Percentiles rank a stretch among this genome's conserved stretches.
Evolutionary conservation across 2,113 vertebrate genomes (phyloP).

Genomic region (Macquaria australasica): DNA sequence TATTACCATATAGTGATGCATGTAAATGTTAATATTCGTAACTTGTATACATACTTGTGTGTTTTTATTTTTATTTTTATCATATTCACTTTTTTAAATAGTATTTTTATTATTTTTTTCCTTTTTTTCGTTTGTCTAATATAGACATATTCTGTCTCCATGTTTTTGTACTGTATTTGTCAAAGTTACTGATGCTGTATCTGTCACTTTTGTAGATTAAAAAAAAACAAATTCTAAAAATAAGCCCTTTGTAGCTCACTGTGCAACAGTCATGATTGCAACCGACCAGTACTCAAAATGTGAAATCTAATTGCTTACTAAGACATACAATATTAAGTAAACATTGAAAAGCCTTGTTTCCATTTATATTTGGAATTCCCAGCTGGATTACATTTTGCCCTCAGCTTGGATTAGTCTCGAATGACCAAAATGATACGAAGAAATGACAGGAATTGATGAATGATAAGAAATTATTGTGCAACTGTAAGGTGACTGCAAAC

Average conservation of each 20-base stretch:
- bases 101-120: background rate
- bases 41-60: background rate
- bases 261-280: background rate
- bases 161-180: background rate
- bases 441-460: background rate
- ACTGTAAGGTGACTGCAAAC: background rate
- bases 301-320: background rate
- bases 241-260: background rate
- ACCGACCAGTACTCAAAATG: background rate
- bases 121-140: background rate
- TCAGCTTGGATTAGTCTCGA: background rate
- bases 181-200: background rate
- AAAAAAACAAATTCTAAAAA: background rate
- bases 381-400: background rate
- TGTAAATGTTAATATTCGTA: background rate
- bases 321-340: background rate
- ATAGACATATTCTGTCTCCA: no score
- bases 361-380: background rate
- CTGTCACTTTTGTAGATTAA: background rate
- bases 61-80: background rate
- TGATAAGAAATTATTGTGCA: background rate
- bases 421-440: background rate
- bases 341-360: background rate
- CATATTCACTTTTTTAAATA: background rate
- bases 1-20: background rate